phyloP scores from a whole-genome alignment of 2,113 vertebrate species.

The Anhinga rufa region DNA sequence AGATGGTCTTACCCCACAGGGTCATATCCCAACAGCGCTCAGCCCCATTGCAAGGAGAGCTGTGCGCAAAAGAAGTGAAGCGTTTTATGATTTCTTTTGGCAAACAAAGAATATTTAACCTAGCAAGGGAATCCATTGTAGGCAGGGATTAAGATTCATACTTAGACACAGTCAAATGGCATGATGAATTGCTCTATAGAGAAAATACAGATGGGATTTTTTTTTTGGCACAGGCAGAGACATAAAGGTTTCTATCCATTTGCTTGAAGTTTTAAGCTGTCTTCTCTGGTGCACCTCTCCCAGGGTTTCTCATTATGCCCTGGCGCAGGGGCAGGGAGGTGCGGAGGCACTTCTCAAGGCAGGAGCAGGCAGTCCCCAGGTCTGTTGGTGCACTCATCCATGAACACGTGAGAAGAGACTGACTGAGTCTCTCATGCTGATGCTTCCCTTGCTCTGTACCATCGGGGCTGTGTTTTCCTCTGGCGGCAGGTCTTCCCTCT shows the following conservation, averaged over 20 bases:
- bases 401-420: background rate
- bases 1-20: background rate
- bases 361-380: too few species aligned
- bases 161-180: background rate
- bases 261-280: background rate
- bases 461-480: accelerated
- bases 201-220: background rate
- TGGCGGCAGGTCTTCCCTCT: background rate
- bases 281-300: background rate
- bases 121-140: background rate
- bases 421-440: accelerated
- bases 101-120: background rate
- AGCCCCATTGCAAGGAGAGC: background rate
- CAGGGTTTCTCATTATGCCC: background rate
- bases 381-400: accelerated
- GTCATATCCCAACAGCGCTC: background rate
- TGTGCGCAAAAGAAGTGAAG: background rate
- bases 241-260: background rate
- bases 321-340: accelerated
- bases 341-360: background rate
- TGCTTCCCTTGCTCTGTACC: background rate
- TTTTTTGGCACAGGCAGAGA: background rate
- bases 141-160: background rate
- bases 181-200: background rate
- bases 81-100: background rate